Evolutionary conservation across 1,140 invertebrate genomes (phyloP), one percentile per base, ranked within the genome.

Genomic region (Bursaphelenchus mucronatus): DNA sequence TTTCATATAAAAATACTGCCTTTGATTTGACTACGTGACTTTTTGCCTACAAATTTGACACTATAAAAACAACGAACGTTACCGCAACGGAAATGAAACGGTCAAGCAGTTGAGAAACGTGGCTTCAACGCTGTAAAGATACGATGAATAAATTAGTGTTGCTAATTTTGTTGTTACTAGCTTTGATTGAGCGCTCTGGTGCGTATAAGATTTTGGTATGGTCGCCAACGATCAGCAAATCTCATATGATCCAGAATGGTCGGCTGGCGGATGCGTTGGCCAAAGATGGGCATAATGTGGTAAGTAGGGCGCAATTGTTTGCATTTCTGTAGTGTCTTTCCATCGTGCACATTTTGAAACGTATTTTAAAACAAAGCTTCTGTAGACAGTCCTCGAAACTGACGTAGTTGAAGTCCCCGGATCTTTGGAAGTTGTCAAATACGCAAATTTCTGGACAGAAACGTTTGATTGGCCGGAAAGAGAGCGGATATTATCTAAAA

Each of bases 181-280:
- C 30, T 30, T 30, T 30, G 30, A 30, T 30, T 30, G 30, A 30
- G 30, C 30, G 5, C 5, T 30, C 30, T 13, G 44, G 49, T 13
- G 43, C 10, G 9, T 66, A 50, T 13, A 68, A 71, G 44, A 68
- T 68, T 50, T 47, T 68, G 46, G 69, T 68, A 8, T 68, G 50
- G 43, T 54, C 47, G 51, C 69, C 67, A 41, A 68, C 67, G 19
- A 61, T 68, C 3, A 68, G 55, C 21, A 30, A 47, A 11, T 69
- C 65, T 17, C 67, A 68, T 50, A 68, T 68, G 69, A 69, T 70
- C 15, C 53, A 50, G 7, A 61, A 68, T 21, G 68, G 39, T 13
- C 69, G 61, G 10, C 17, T 68, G 43, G 67, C 67, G 13, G 67
- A 68, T 43, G 49, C 67, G 19, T 50, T 68, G 17, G 67, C 68